phyloP scores from a whole-genome alignment of 92 coral and sea anemone species.

The Plumapathes pennacea region DNA sequence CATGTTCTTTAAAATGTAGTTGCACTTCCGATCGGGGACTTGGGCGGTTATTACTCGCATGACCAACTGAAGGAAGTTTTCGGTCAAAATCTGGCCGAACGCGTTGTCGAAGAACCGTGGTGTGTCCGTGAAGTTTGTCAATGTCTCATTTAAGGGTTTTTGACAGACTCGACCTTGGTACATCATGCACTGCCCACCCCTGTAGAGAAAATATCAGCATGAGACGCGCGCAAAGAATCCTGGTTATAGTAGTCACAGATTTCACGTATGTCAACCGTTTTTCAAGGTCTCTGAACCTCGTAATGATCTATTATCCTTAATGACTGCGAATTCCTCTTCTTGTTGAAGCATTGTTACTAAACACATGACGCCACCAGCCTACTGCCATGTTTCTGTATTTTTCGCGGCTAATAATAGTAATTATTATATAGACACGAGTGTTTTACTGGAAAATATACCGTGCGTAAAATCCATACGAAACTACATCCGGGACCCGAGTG shows the following conservation, averaged over 20 bases:
- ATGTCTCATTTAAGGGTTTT: slow-evolving; percentile 57
- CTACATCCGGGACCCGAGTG: too few relatives aligned
- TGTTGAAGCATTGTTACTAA: not conserved
- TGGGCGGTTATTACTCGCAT: slow-evolving; percentile 10
- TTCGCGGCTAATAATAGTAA: too few relatives aligned
- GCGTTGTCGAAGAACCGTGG: slow-evolving; percentile 86
- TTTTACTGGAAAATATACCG: too few relatives aligned
- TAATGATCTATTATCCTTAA: not conserved
- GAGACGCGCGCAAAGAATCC: too few relatives aligned
- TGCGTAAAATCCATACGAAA: too few relatives aligned
- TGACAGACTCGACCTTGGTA: slow-evolving; percentile 61
- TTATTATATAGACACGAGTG: too few relatives aligned
- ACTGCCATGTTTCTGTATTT: too few relatives aligned
- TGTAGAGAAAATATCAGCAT: slow-evolving; percentile 17
- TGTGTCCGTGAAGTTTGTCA: slow-evolving; percentile 35
- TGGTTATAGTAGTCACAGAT: too few relatives aligned
- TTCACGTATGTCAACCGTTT: too few relatives aligned
- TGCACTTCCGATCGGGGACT: slow-evolving; percentile 45
- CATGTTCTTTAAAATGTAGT: slow-evolving; percentile 47
- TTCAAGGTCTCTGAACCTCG: not conserved
- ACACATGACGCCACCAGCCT: too few relatives aligned
- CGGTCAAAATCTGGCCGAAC: slow-evolving; percentile 63
- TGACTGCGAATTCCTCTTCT: not conserved
- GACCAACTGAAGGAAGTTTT: slow-evolving; percentile 28
- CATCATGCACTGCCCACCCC: slow-evolving; percentile 68